Evolutionary conservation across 1,140 invertebrate genomes (phyloP), one percentile per base, ranked within the genome.

Genomic region (Hylaeus volcanicus): DNA sequence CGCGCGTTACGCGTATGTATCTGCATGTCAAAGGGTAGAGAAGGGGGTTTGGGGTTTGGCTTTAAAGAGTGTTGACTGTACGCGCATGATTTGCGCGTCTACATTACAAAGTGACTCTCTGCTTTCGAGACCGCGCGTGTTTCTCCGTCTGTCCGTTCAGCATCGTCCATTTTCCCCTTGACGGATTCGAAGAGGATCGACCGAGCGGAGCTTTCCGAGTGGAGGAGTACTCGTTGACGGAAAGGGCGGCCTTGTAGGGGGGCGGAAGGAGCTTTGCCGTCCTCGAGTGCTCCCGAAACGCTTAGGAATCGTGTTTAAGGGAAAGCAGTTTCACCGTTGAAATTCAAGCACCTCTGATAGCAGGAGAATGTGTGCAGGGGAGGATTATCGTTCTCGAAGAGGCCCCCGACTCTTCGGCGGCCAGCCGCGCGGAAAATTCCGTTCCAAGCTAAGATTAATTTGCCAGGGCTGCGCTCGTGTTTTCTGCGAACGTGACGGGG

Each of bases 11-110:
- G 8, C 48, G 53, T 2, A 41, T 71, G 79, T 64, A 86, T 86
- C 84, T 78, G 74, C 83, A 86, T 86, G 61, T 82, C 84, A 86
- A 86, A 86, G 84, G 70, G 56, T 64, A 48, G 64, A 64, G 63
- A 60, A 41, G 41, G 4, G 72, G 11, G 14, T 3, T 12, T 1
- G 12, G 55, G 43, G 65, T 56, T 83, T 14, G 71, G 64, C 71
- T 77, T 26, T 66, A 75, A 85, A 84, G 74, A 82, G 70, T 63
- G 60, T 65, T 71, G 78, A 82, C 83, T 85, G 71, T 83, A 75
- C 65, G 73, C 69, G 72, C 80, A 58, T 76, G 79, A 60, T 81
- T 69, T 70, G 58, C 69, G 79, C 74, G 74, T 58, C 69, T 74
- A 60, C 51, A 8, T 74, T 86, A 77, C 79, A 75, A 74, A 80